Evolutionary conservation across 2,888 invertebrate species (phyloP).

Genomic region (Ormyrus nitidulus): DNA sequence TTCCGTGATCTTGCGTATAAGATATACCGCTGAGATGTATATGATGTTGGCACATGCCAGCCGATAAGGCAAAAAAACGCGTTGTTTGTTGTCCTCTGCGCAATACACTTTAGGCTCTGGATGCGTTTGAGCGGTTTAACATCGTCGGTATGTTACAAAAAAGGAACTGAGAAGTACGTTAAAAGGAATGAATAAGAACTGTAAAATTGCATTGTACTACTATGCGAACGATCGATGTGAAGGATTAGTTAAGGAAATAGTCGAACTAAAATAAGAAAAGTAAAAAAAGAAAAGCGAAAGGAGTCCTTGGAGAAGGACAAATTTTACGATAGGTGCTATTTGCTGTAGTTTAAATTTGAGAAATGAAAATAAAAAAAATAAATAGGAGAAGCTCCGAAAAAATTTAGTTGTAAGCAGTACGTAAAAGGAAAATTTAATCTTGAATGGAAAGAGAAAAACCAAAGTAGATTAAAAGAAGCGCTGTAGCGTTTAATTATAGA

Average conservation of each 20-base stretch:
- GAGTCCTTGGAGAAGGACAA: neutral
- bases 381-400: too few species aligned
- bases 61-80: neutral
- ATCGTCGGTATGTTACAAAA: too few species aligned
- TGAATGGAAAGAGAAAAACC: neutral
- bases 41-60: neutral
- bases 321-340: slow-evolving; percentile 41
- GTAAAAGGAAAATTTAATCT: too few species aligned
- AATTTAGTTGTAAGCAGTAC: too few species aligned
- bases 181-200: neutral
- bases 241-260: neutral
- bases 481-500: neutral
- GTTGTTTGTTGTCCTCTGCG: neutral
- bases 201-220: neutral
- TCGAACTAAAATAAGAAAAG: neutral
- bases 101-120: neutral
- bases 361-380: too few species aligned
- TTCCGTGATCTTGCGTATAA: neutral
- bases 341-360: slow-evolving; percentile 32
- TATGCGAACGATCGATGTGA: neutral
- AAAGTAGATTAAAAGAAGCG: neutral
- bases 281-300: too few species aligned
- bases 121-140: neutral
- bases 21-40: neutral
- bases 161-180: too few species aligned